These are phyloP conservation scores for Nesoenas mayeri DNA, from an alignment of 2,113 vertebrate species.

Conservation along the genomic window DNA sequence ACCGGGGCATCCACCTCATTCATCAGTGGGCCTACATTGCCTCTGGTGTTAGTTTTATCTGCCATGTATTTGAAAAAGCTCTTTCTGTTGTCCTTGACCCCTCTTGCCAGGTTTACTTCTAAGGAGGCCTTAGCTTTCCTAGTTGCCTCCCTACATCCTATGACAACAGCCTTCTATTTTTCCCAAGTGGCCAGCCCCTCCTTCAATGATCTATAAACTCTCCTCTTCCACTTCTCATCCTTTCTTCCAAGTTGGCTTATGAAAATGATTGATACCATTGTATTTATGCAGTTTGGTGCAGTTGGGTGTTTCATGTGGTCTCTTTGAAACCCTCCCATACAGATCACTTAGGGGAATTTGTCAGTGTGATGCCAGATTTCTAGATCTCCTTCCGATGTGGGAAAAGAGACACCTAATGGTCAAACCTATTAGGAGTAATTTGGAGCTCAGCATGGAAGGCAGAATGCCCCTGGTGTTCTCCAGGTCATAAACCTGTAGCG, in stretches of 20 bases:
- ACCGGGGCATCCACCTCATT: too few relatives aligned
- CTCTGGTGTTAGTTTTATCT: too few relatives aligned
- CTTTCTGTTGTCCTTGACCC: too few relatives aligned
- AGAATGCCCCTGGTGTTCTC: neutral
- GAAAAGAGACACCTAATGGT: neutral
- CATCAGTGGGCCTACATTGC: too few relatives aligned
- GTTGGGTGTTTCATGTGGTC: neutral
- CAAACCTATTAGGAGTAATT: neutral
- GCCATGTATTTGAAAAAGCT: too few relatives aligned
- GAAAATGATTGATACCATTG: neutral
- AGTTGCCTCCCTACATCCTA: too few relatives aligned
- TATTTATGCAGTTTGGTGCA: neutral
- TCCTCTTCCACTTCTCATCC: neutral
- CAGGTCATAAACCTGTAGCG: neutral
- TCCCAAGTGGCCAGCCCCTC: too few relatives aligned
- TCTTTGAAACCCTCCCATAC: neutral
- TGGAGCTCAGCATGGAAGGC: neutral
- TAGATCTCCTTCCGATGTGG: neutral
- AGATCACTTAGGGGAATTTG: neutral
- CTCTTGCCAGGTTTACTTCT: too few relatives aligned
- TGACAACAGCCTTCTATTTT: too few relatives aligned
- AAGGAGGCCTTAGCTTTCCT: too few relatives aligned
- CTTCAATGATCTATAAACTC: too few relatives aligned
- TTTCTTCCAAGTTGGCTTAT: neutral
- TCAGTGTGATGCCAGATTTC: neutral